Evolutionary conservation across 2,888 invertebrate genomes (phyloP).

Genomic region (Cecidostiba fungosa): DNA sequence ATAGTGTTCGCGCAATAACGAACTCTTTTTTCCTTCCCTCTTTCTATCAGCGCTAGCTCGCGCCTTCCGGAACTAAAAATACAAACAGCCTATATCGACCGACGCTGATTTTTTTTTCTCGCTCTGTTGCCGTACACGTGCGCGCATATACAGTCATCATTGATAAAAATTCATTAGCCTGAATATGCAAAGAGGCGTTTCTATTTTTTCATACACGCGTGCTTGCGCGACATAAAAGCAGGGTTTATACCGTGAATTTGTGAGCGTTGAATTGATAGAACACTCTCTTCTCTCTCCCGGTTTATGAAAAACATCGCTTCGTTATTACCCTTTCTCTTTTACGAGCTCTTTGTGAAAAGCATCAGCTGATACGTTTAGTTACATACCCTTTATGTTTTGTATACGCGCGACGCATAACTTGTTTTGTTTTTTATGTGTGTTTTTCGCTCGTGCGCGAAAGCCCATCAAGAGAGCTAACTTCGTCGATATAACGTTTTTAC

Average conservation of each 20-base stretch:
- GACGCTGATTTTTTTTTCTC: background rate
- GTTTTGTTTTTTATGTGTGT: background rate
- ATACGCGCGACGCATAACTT: background rate
- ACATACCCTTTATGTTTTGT: background rate
- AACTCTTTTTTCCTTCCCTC: background rate
- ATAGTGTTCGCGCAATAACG: background rate
- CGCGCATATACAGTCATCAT: background rate
- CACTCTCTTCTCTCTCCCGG: too few species aligned
- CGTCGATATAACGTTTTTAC: background rate
- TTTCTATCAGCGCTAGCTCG: background rate
- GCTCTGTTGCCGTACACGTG: background rate
- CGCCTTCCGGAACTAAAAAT: slow-evolving; percentile 21
- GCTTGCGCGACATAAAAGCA: background rate
- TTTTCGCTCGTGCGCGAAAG: background rate
- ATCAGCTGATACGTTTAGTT: background rate
- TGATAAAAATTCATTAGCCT: slow-evolving; percentile 5
- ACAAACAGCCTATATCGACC: slow-evolving; percentile 7
- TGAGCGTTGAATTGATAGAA: too few species aligned
- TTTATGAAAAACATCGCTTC: too few species aligned
- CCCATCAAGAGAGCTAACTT: background rate
- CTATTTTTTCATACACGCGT: background rate
- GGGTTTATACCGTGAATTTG: background rate
- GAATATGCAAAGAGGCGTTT: background rate
- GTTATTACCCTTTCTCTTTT: background rate
- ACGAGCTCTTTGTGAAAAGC: background rate